Evolutionary conservation across 1,140 invertebrate species (phyloP).

Genomic region (Proctacanthus coquilletti): DNA sequence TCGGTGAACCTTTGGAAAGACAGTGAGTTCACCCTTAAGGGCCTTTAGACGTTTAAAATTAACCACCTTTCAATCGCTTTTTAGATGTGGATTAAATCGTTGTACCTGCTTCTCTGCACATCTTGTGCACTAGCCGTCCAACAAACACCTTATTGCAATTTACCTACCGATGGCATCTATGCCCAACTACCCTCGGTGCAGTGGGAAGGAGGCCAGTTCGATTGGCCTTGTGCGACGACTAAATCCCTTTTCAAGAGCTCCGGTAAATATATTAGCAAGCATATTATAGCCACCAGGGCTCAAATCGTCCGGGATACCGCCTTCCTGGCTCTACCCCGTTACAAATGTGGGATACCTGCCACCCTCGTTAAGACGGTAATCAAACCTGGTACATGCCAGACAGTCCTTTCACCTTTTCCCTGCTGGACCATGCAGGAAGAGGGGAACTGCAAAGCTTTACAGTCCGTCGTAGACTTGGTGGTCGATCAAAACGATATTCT

Average conservation of each 20-base stretch:
- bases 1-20: too few relatives aligned
- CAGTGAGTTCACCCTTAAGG: too few relatives aligned
- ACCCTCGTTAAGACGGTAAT: conserved; percentile 35
- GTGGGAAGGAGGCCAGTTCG: conserved; percentile 34
- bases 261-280: conserved; percentile 38
- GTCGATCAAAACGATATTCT: conserved; percentile 35
- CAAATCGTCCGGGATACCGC: conserved; percentile 37
- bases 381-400: conserved; percentile 28
- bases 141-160: too few relatives aligned
- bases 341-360: conserved; percentile 36
- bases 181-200: too few relatives aligned
- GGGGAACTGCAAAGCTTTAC: conserved; percentile 37
- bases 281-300: conserved; percentile 39
- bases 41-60: too few relatives aligned
- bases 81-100: too few relatives aligned
- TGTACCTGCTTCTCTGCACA: too few relatives aligned
- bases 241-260: conserved; percentile 35
- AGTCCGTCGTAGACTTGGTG: conserved; percentile 42
- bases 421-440: conserved; percentile 43
- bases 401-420: conserved; percentile 35
- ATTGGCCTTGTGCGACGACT: conserved; percentile 37
- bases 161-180: too few relatives aligned
- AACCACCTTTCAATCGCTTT: too few relatives aligned
- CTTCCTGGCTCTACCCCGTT: conserved; percentile 38
- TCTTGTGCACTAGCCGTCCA: too few relatives aligned